These are phyloP conservation scores for Arctia plantaginis DNA, from an alignment of 2,888 invertebrate genomes.

Conservation along the genomic window DNA sequence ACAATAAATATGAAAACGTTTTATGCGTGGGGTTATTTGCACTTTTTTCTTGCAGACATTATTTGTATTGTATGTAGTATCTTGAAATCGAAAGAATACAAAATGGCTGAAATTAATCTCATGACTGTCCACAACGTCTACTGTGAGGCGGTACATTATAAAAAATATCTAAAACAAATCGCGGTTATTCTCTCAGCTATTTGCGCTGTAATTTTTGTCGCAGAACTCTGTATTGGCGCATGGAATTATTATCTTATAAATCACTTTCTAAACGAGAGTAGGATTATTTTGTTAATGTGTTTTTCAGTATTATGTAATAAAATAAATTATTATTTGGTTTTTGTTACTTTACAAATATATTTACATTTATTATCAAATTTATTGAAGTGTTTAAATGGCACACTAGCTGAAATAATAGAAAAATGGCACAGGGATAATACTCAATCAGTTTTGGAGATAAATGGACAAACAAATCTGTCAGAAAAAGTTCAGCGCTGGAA, in stretches of 20 bases:
- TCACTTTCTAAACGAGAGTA: neutral
- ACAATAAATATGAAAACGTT: neutral
- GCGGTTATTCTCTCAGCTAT: neutral
- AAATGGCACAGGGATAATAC: neutral
- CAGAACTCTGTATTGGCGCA: neutral
- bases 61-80: neutral
- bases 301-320: constrained; percentile 2
- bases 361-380: neutral
- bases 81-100: neutral
- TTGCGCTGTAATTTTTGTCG: neutral
- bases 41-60: neutral
- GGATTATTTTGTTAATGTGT: neutral
- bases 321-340: constrained; percentile 8
- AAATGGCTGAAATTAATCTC: neutral
- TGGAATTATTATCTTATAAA: neutral
- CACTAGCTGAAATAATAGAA: neutral
- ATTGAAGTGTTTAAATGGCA: constrained; percentile 8
- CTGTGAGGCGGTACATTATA: neutral
- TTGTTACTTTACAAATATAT: neutral
- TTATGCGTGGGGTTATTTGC: neutral
- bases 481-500: neutral
- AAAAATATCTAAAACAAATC: neutral
- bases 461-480: neutral
- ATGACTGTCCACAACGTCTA: neutral
- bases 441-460: neutral